phyloP scores from a whole-genome alignment of 2,113 vertebrate species.

The Semnopithecus entellus region DNA sequence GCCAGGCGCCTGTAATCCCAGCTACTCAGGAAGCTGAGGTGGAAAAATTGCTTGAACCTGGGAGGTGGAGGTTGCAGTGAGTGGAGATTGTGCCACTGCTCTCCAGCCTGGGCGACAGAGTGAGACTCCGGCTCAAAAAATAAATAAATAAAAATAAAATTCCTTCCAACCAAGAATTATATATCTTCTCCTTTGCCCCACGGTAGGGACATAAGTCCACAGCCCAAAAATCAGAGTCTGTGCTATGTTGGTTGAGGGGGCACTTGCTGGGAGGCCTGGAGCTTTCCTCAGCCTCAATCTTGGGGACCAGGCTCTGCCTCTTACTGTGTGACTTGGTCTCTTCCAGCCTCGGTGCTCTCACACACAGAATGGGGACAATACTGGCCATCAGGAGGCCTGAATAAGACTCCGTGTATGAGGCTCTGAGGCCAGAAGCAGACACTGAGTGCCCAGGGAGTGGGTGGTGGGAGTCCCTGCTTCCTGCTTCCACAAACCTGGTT shows the following conservation, averaged over 20 bases:
- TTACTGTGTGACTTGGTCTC: neutral
- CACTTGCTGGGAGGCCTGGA: no score
- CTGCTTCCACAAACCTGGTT: conserved; percentile 82
- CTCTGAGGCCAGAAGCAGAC: neutral
- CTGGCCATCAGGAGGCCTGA: neutral
- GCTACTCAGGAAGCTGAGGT: no score
- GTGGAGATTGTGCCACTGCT: no score
- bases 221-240: neutral
- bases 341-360: neutral
- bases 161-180: neutral
- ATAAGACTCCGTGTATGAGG: accelerated
- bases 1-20: no score
- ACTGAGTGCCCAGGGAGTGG: neutral
- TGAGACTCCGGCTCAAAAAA: no score
- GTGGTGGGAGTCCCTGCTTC: neutral
- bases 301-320: neutral
- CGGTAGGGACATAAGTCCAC: neutral
- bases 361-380: neutral
- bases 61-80: no score
- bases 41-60: no score
- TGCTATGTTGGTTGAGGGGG: accelerated
- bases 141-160: neutral
- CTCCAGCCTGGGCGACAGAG: no score
- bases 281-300: neutral
- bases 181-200: neutral